A percentile compares a stretch with the other conserved stretches of the same genome.
phyloP scores from a whole-genome alignment of 2,888 invertebrate species.

The Drosophila yooni region DNA sequence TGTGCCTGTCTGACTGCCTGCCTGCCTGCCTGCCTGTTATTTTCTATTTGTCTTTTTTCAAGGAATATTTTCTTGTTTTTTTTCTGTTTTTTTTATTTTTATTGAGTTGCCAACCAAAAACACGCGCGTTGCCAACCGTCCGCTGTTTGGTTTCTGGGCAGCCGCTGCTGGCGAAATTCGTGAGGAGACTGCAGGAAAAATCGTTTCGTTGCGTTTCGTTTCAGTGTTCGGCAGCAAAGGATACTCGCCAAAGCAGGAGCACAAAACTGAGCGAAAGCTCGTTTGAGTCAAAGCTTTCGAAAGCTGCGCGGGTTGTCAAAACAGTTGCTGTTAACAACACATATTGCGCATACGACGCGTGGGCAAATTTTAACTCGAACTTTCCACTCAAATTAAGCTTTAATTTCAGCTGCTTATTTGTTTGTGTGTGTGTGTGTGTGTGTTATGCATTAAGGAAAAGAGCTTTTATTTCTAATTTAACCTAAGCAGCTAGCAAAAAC shows the following conservation, averaged over 20 bases:
- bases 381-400: conserved; percentile 25
- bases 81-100: conserved; percentile 11
- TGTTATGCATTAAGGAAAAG: conserved; percentile 48
- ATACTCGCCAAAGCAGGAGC: conserved; percentile 49
- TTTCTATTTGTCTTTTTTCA: conserved; percentile 4
- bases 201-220: conserved; percentile 24
- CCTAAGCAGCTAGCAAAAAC: conserved; percentile 53
- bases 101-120: conserved; percentile 71
- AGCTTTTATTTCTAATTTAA: conserved; percentile 77
- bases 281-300: conserved; percentile 57
- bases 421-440: conserved; percentile 2
- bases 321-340: conserved; percentile 14
- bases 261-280: conserved; percentile 48
- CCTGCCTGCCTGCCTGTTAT: conserved; percentile 12
- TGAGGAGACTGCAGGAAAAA: conserved; percentile 71
- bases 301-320: conserved; percentile 51
- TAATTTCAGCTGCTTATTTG: conserved; percentile 13
- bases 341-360: conserved; percentile 37
- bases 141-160: conserved; percentile 54
- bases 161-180: conserved; percentile 69
- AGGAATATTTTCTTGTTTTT: conserved; percentile 6
- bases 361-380: conserved; percentile 12
- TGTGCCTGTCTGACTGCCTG: conserved; percentile 26
- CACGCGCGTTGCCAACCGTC: conserved; percentile 64
- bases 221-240: conserved; percentile 50